Conservation (phyloP, 2,113 vertebrate genomes). For the Alethe diademata region DNA sequence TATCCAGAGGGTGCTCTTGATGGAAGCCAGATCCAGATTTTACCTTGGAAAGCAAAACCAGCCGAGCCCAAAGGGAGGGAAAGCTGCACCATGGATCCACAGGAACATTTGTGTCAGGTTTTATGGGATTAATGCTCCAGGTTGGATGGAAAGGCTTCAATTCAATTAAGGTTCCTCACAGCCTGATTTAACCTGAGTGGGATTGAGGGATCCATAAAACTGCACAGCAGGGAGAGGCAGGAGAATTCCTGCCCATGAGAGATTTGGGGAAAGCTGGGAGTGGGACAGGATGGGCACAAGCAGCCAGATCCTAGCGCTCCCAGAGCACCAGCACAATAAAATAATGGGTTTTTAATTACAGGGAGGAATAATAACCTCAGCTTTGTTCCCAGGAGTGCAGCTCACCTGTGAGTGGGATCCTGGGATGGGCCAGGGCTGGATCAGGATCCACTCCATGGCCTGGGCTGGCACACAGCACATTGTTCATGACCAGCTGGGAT, state of each 20-base stretch:
- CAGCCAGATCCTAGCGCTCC: accelerated
- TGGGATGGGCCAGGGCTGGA: neutral
- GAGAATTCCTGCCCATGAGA: neutral
- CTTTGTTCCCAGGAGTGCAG: neutral
- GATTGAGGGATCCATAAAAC: neutral
- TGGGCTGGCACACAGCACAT: neutral
- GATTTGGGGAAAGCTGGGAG: neutral
- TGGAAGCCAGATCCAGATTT: neutral
- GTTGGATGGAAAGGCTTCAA: neutral
- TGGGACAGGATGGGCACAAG: too few species aligned
- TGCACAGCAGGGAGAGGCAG: neutral
- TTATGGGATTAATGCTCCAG: neutral
- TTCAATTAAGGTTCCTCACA: neutral
- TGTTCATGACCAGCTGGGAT: neutral
- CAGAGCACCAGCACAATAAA: neutral
- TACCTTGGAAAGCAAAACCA: neutral
- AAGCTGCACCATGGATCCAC: neutral
- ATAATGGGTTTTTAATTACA: neutral
- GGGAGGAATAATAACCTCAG: neutral
- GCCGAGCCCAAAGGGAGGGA: neutral
- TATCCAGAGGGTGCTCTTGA: neutral
- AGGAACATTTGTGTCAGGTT: neutral
- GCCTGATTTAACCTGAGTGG: neutral
- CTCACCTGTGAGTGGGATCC: neutral
- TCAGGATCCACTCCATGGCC: too few species aligned